These are phyloP conservation scores for Cochlearius cochlearius DNA, from an alignment of 2,113 vertebrate genomes.

Conservation along the genomic window DNA sequence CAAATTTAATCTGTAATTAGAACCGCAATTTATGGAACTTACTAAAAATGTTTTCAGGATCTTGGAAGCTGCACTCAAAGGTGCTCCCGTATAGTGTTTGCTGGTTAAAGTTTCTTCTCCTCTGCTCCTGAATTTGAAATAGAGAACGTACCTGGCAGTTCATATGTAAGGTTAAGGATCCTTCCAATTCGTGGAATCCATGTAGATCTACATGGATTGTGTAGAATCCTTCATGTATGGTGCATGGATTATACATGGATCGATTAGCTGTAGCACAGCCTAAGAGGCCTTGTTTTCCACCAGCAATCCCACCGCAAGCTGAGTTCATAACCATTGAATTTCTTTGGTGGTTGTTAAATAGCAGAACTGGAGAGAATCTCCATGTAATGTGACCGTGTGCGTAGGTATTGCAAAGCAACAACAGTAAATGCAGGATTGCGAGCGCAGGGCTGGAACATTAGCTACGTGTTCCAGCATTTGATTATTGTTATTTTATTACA, in stretches of 20 bases:
- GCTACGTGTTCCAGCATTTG: background rate
- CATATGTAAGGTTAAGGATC: background rate
- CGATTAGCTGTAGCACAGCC: background rate
- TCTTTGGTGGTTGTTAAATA: background rate
- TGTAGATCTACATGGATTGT: too few relatives aligned
- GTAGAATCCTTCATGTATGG: too few relatives aligned
- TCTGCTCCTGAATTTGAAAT: background rate
- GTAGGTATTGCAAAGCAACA: background rate
- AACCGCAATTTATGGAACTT: background rate
- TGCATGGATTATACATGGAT: background rate
- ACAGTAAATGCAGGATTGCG: background rate
- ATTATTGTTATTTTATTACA: background rate
- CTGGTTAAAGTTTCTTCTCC: background rate
- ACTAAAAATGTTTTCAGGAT: background rate
- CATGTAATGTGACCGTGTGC: fast-evolving
- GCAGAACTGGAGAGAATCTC: background rate
- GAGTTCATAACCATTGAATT: fast-evolving
- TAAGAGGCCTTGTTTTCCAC: background rate
- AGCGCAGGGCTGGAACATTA: background rate
- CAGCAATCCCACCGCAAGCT: background rate
- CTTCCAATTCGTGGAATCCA: too few relatives aligned
- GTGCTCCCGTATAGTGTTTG: background rate
- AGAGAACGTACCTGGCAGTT: background rate
- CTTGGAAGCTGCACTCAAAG: background rate
- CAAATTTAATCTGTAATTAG: constrained; percentile 29